phyloP scores from a whole-genome alignment of 2,888 invertebrate species.

The Dysmachus trigonus region DNA sequence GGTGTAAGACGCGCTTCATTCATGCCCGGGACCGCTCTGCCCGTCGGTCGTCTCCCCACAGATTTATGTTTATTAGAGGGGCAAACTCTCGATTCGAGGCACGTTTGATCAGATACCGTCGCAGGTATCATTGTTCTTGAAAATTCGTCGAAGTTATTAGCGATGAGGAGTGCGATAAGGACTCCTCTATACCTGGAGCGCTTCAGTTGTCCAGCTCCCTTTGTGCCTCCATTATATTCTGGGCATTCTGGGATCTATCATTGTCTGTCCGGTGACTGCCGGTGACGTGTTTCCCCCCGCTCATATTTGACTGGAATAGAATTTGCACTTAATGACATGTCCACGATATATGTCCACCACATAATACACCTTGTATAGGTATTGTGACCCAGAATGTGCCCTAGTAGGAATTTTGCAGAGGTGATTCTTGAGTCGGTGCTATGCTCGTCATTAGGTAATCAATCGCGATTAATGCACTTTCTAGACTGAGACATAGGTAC shows the following conservation, averaged over 20 bases:
- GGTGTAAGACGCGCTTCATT: constrained; percentile 12
- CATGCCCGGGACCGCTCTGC: not conserved
- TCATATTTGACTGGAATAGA: constrained; percentile 24
- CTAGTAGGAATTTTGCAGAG: constrained; percentile 6
- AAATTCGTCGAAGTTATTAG: constrained; percentile 50
- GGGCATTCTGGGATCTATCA: constrained; percentile 5
- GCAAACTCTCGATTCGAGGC: constrained; percentile 37
- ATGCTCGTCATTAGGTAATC: not conserved
- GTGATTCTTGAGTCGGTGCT: not conserved
- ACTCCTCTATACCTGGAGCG: not conserved
- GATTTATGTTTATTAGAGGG: constrained; percentile 30
- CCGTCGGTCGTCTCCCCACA: not conserved
- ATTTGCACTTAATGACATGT: constrained; percentile 1
- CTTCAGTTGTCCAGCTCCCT: not conserved
- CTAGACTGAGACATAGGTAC: not conserved
- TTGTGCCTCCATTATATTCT: not conserved
- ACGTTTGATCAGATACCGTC: constrained; percentile 45
- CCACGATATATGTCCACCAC: not conserved
- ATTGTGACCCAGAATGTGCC: constrained; percentile 16
- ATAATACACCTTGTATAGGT: not conserved
- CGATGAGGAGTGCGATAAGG: constrained; percentile 44
- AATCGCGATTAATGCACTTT: not conserved
- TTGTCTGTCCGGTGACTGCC: not conserved
- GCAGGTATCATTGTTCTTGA: constrained; percentile 47
- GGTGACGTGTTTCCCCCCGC: constrained; percentile 15